Conservation (phyloP, 2,113 vertebrate species). For the Dasyprocta punctata region DNA sequence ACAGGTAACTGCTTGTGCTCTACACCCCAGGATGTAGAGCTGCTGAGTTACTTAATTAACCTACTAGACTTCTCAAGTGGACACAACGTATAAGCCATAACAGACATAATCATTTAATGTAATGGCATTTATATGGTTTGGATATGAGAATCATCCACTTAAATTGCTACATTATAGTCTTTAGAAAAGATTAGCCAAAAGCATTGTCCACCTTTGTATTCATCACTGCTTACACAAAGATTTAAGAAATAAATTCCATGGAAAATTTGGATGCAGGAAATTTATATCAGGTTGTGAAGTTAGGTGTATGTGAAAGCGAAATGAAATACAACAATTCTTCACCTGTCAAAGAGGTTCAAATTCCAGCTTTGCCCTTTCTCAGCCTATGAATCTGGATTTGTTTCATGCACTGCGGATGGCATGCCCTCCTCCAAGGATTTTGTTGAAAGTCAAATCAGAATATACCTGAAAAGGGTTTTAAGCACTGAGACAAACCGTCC, state of each 20-base stretch:
- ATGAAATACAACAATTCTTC: neutral
- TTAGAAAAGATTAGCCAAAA: conserved; percentile 22
- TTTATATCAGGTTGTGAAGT: neutral
- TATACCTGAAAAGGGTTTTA: neutral
- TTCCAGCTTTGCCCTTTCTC: neutral
- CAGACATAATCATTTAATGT: neutral
- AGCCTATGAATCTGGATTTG: neutral
- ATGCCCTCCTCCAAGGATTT: neutral
- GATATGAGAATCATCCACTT: neutral
- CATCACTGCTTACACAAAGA: neutral
- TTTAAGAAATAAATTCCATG: neutral
- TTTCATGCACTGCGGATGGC: neutral
- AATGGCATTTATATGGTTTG: neutral
- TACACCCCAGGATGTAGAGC: too few species aligned
- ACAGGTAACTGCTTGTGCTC: too few species aligned
- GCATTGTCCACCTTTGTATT: neutral
- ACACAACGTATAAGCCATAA: too few species aligned
- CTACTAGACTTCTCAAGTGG: too few species aligned
- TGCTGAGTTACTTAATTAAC: too few species aligned
- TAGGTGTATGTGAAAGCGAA: neutral
- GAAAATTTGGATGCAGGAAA: neutral
- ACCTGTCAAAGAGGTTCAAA: neutral
- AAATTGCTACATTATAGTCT: neutral
- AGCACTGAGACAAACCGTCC: neutral
- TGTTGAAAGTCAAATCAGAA: conserved; percentile 5